These are phyloP conservation scores for Forbesichthys agassizii DNA, from an alignment of 2,113 vertebrate species.

Conservation along the genomic window DNA sequence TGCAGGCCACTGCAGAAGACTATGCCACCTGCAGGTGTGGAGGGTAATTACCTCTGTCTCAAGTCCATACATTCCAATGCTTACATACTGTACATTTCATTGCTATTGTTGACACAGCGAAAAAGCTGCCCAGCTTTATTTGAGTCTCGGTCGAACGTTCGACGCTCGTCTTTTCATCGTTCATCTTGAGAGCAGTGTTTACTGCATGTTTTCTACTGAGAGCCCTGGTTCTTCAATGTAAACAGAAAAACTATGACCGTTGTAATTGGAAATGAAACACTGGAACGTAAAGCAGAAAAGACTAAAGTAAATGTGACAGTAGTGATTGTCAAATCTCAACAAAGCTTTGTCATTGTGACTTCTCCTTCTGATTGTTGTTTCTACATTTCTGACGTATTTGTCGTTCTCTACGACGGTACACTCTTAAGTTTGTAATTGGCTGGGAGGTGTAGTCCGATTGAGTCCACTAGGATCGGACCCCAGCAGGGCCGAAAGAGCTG, in stretches of 20 bases:
- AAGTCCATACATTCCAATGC: conserved; percentile 76
- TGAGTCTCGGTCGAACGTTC: conserved; percentile 38
- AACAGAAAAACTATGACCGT: conserved; percentile 42
- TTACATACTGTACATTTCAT: conserved; percentile 70
- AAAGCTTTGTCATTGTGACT: conserved; percentile 81
- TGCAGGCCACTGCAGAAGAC: conserved; percentile 50
- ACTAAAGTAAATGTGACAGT: conserved; percentile 74
- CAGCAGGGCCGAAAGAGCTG: conserved; percentile 91
- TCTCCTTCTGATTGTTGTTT: conserved; percentile 82
- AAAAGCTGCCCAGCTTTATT: conserved; percentile 83
- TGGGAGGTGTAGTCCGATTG: conserved; percentile 46
- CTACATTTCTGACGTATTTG: conserved; percentile 66
- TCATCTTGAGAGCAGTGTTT: conserved; percentile 58
- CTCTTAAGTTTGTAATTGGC: conserved; percentile 45
- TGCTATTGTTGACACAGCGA: conserved; percentile 64
- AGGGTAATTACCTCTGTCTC: conserved; percentile 60
- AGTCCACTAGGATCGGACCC: conserved; percentile 89
- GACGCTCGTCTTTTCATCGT: conserved; percentile 3
- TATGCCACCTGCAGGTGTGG: conserved; percentile 53
- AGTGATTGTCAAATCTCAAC: conserved; percentile 98
- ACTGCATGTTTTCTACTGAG: conserved; percentile 21
- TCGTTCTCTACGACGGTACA: conserved; percentile 52
- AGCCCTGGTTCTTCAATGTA: conserved; percentile 48
- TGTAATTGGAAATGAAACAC: conserved; percentile 62
- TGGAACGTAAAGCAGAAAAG: conserved; percentile 72